Percentiles rank a stretch among this genome's conserved stretches.
phyloP scores from a whole-genome alignment of 1,140 invertebrate genomes.

The Trinorchestia longiramus region DNA sequence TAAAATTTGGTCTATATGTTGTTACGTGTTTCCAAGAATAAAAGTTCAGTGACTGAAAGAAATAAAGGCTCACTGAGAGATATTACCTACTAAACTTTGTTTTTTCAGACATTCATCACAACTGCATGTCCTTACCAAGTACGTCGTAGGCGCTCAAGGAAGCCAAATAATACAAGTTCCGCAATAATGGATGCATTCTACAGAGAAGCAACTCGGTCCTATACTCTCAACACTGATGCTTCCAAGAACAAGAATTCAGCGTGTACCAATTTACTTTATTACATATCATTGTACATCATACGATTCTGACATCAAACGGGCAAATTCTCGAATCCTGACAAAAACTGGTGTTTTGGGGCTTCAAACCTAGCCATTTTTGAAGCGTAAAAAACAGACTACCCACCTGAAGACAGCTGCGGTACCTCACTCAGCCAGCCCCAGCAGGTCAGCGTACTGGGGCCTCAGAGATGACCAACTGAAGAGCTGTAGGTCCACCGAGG shows the following conservation, averaged over 20 bases:
- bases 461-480: slow-evolving; percentile 63
- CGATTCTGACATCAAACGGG: background rate
- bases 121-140: background rate
- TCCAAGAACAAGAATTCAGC: background rate
- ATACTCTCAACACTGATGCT: background rate
- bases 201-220: background rate
- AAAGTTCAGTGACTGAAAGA: background rate
- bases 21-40: background rate
- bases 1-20: background rate
- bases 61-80: background rate
- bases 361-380: too few species aligned
- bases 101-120: background rate
- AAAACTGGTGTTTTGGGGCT: background rate
- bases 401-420: background rate
- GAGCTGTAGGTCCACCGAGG: slow-evolving; percentile 61
- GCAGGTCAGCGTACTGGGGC: slow-evolving; percentile 59
- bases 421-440: slow-evolving; percentile 39
- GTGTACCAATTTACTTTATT: background rate
- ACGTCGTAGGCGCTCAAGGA: background rate
- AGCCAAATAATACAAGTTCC: background rate
- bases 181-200: background rate
- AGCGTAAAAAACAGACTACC: background rate
- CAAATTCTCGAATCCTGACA: background rate
- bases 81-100: background rate
- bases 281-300: too few species aligned